Percentiles rank a stretch among this genome's conserved stretches.
phyloP scores from a whole-genome alignment of 1,140 invertebrate species.

The Rhagoletis pomonella region DNA sequence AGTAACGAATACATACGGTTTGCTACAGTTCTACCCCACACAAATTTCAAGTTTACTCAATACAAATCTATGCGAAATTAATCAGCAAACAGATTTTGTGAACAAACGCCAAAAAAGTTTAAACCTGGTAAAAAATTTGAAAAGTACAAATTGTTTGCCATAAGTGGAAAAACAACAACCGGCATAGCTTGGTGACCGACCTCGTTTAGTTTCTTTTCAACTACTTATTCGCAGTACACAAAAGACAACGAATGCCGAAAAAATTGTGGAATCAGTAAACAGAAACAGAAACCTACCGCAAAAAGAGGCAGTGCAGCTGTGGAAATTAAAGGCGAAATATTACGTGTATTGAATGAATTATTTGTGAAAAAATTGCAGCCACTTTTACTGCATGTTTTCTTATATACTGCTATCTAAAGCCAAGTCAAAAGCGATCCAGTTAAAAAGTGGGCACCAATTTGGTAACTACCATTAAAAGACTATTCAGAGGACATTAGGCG shows the following conservation, averaged over 20 bases:
- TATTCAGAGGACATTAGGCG: neutral
- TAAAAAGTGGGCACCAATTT: neutral
- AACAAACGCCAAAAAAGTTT: neutral
- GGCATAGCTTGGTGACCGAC: neutral
- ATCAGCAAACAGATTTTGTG: neutral
- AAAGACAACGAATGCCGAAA: neutral
- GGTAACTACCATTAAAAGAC: neutral
- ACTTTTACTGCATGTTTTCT: neutral
- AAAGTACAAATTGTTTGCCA: neutral
- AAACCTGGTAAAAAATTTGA: neutral
- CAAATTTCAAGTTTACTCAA: conserved; percentile 15
- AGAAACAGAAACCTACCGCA: conserved; percentile 1
- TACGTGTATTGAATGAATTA: neutral
- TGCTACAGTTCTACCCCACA: neutral
- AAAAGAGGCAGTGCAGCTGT: neutral
- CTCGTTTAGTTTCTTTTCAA: neutral
- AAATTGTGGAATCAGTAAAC: conserved; percentile 14
- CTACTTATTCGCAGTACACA: neutral
- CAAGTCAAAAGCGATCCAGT: neutral
- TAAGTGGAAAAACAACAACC: neutral
- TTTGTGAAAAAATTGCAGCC: neutral
- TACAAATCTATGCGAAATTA: neutral
- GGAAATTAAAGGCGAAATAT: neutral
- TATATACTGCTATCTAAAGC: neutral
- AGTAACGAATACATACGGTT: too few relatives aligned